Evolutionary conservation across 30 jellyfish, hydroid and myxozoan species (phyloP), one percentile per base, ranked within the genome.

Genomic region (Cassiopea xamachana): DNA sequence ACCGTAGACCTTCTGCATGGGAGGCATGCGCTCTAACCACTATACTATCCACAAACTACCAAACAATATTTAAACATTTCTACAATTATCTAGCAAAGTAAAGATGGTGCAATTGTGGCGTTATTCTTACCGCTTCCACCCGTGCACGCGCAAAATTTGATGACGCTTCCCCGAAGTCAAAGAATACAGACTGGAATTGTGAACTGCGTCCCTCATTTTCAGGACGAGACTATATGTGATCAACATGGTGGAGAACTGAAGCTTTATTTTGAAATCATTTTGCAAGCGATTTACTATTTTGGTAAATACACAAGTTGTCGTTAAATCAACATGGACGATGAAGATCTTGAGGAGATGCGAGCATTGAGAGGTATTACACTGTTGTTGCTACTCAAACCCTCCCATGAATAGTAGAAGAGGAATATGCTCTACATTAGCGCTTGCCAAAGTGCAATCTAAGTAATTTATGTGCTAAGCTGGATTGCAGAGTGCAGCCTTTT

Each of bases 271-370:
- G 77, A 14, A 68, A 18, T 68, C 77, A 44, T 68, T 68, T 59
- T 59, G 13, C 44, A 44, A 18, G 4, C 13, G 46, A 6, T 68
- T 8, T 7, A 18, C 77, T 68, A 68, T 44, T 59, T 59, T 59
- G 14, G 69, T 27, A 73, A 48, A 7, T 55, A 55, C 10, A 10
- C 64, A 3, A 55, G 10, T 55, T 55, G 64, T 55, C 64, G 12
- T 12, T 7, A 43, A 10, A 76, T 14, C 48, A 73, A 49, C 60
- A 90, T 90, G 97, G 97, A 90, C 76, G 97, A 90, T 39, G 97
- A 90, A 39, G 97, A 90, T 77, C 43, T 90, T 15, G 93, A 90
- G 70, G 97, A 90, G 69, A 90, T 90, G 97, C 82, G 97, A 19
- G 85, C 93, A 6, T 74, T 90, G 1, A 90, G 97, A 77, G 97